Conservation (phyloP, 1,140 invertebrate species). For the Drosophila chauvacae region DNA sequence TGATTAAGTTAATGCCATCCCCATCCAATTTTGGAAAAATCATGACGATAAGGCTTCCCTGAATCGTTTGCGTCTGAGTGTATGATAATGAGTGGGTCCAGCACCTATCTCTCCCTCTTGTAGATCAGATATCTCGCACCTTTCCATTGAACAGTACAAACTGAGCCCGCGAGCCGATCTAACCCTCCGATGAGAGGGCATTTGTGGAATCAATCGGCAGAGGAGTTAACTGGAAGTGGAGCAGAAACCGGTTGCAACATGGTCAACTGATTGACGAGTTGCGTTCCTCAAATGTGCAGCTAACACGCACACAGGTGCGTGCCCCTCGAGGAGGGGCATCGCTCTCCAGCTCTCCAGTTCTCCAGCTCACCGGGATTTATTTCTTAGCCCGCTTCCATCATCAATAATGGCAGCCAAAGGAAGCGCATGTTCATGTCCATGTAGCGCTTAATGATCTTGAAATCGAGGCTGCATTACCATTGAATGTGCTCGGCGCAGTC, state of each 20-base stretch:
- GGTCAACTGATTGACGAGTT: conserved; percentile 79
- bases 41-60: conserved; percentile 11
- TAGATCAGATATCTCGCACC: conserved; percentile 9
- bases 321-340: conserved; percentile 9
- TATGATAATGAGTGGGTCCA: conserved; percentile 10
- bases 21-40: conserved; percentile 3
- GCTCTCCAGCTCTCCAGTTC: conserved; percentile 7
- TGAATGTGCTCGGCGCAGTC: conserved; percentile 53
- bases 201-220: conserved; percentile 37
- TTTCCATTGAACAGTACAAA: conserved; percentile 14
- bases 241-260: conserved; percentile 73
- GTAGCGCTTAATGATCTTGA: conserved; percentile 77
- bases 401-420: conserved; percentile 76
- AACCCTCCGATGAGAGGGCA: conserved; percentile 20
- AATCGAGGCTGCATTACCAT: conserved; percentile 78
- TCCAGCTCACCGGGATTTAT: conserved; percentile 16
- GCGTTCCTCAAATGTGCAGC: conserved; percentile 71
- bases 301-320: conserved; percentile 68
- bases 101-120: not conserved
- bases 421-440: conserved; percentile 77
- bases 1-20: not conserved
- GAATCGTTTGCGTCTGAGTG: not conserved
- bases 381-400: conserved; percentile 39
- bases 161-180: conserved; percentile 7
- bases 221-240: conserved; percentile 56